Base-by-base conservation (phyloP, 2,888 invertebrate genomes). In the Suillia variegata region DNA sequence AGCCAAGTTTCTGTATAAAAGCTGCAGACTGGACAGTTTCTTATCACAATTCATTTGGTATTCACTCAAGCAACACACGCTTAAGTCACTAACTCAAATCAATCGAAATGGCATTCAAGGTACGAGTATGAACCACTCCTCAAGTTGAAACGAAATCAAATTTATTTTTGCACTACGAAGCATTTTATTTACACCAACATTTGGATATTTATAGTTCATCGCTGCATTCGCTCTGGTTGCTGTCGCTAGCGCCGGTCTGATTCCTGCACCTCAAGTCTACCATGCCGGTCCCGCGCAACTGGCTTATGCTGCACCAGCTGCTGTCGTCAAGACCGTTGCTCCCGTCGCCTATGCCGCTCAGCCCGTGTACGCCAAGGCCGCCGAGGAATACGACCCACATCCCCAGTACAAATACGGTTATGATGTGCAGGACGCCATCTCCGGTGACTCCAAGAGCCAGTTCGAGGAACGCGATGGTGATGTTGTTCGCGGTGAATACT, bases 361-460 rank as follows among this genome's bases (percentile, higher is more conserved):
- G 26, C 72, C 72, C 38, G 65, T 75, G 1, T 64, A 70, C 6
- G 63, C 66, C 0, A 61, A 59, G 18, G 63, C 69, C 4, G 6
- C 62, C 67, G 78, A 79, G 42, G 79, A 80, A 48, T 79, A 77
- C 62, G 80, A 80, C 67, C 66, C 75, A 18, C 77, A 80, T 70
- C 79, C 81, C 0, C 77, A 80, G 66, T 78, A 77, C 45, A 76
- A 75, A 62, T 82, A 75, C 67, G 73, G 76, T 15, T 82, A 82
- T 58, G 80, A 79, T 51, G 77, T 82, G 2, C 74, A 80, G 47
- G 82, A 82, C 61, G 67, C 70, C 0, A 58, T 79, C 2, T 79
- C 82, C 1, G 82, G 82, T 17, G 82, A 82, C 55, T 76, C 79
- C 42, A 82, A 82, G 68, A 78, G 73, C 54, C 82, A 82, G 69